These are phyloP conservation scores for Malurus alboscapulatus DNA, from an alignment of 2,113 vertebrate genomes.

Conservation along the genomic window DNA sequence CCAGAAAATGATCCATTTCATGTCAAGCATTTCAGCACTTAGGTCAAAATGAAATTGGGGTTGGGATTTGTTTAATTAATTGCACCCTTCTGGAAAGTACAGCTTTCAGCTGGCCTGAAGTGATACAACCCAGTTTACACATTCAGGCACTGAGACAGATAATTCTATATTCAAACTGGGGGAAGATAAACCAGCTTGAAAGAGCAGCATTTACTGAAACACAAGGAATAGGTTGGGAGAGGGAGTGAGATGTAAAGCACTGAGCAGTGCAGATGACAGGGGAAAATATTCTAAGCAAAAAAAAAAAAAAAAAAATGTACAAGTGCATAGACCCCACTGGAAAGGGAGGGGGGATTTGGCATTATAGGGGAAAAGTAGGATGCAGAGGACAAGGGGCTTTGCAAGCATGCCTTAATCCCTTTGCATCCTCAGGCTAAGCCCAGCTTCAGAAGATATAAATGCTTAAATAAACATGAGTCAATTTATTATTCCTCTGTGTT, in stretches of 20 bases:
- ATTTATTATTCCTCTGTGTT: conserved; percentile 61
- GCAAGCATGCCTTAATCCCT: background rate
- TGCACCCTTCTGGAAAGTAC: background rate
- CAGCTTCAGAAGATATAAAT: conserved; percentile 26
- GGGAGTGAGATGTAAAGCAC: background rate
- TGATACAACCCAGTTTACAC: background rate
- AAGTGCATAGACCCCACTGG: background rate
- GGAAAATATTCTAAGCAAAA: background rate
- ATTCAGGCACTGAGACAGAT: background rate
- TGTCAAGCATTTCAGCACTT: background rate
- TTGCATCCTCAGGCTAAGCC: background rate
- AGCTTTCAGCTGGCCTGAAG: background rate
- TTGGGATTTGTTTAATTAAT: conserved; percentile 9
- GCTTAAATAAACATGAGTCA: conserved; percentile 55
- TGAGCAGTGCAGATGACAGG: background rate
- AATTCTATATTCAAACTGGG: background rate
- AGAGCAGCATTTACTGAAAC: background rate
- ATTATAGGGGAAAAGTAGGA: background rate
- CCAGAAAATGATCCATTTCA: conserved; percentile 2
- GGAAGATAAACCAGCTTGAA: background rate
- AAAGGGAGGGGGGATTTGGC: background rate
- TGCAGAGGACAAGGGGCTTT: background rate
- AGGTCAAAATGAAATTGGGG: background rate
- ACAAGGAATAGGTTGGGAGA: background rate
- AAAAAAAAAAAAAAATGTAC: background rate